Evolutionary conservation across 37 sponge, comb jelly and placozoan genomes (phyloP), one percentile per base, ranked within the genome.

Genomic region (Dysidea cf. avara): DNA sequence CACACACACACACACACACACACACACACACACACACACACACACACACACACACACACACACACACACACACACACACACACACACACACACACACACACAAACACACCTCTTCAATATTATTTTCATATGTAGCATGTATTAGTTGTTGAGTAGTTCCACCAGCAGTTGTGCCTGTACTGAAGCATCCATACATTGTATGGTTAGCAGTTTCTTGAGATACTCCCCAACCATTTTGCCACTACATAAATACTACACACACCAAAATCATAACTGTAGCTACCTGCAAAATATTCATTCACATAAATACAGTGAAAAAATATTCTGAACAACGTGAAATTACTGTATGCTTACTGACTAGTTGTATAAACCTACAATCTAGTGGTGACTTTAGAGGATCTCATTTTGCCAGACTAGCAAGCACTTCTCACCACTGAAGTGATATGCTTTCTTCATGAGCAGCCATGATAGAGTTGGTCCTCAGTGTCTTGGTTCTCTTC

Each of bases 361-460:
- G 46, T 9, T 9, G 9, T 43, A 43, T 9, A 33, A 9, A 74
- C 75, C 71, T 53, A 70, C 36, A 69, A 66, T 34, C 59, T 61
- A 29, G 56, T 50, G 21, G n/a, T 64, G 1, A 31, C 77, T n/a
- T 66, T 71, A 38, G 16, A 0, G 40, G 66, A 75, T 30, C 73
- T 74, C 12, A 74, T 68, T 24, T 74, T 65, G n/a, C 91, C 93
- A 2, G 93, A 86, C 99, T 96, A 99, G 76, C 92, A 99, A 83
- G 54, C 91, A 95, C 6, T 74, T 64, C 22, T 95, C 99, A 49
- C 74, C 81, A 22, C 99, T 85, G 48, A 93, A 92, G 81, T 99
- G 99, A 74, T 95, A 94, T 16, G 99, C 88, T 66, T 99, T 99
- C 85, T 95, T 99, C 46, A 99, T 77, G 34, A 99, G 77, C 24